These are phyloP conservation scores for Crotalus horridus DNA, from an alignment of 2,113 vertebrate genomes.

Conservation along the genomic window DNA sequence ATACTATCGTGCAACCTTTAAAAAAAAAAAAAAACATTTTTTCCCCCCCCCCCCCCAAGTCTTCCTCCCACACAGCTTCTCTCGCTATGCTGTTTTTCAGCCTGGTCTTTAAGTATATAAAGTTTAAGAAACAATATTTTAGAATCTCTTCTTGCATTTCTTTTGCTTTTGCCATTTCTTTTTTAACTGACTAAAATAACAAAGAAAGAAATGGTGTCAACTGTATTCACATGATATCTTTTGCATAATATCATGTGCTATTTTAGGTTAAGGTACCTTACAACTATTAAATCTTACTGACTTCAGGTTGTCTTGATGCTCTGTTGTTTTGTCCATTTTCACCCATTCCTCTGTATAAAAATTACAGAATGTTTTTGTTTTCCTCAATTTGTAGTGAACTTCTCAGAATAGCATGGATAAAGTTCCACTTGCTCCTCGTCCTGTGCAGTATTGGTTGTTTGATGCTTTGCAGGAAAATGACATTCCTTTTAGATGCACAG, in stretches of 20 bases:
- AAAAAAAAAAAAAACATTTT: not conserved
- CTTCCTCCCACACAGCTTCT: not conserved
- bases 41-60: too few relatives aligned
- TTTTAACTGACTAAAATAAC: not conserved
- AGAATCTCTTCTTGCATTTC: not conserved
- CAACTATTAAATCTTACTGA: not conserved
- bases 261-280: not conserved
- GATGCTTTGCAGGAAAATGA: not conserved
- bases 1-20: not conserved
- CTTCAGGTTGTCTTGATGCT: not conserved
- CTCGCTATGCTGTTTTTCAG: not conserved
- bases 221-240: not conserved
- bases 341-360: not conserved
- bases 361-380: not conserved
- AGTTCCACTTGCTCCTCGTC: not conserved
- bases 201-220: not conserved
- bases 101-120: not conserved
- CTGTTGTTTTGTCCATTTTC: not conserved
- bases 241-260: not conserved
- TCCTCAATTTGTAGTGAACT: not conserved
- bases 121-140: not conserved
- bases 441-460: not conserved
- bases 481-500: not conserved
- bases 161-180: not conserved
- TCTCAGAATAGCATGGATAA: not conserved